Evolutionary conservation across 2,113 vertebrate species (phyloP).

Genomic region (Tyto alba): DNA sequence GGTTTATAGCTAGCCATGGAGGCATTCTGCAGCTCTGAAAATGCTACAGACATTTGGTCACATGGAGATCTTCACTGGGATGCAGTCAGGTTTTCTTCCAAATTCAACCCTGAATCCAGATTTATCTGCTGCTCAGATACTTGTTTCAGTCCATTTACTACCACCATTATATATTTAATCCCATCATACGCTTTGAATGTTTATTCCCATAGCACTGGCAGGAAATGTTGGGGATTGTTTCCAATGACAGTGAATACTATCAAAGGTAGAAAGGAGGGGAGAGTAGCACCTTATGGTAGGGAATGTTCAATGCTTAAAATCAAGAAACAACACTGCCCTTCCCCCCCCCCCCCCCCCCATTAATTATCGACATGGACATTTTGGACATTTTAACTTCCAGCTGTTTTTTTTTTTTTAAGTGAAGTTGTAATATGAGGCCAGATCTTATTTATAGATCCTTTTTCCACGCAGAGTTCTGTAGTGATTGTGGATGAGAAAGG

Average conservation of each 20-base stretch:
- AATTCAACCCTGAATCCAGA: neutral
- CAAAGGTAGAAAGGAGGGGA: neutral
- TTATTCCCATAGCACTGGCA: neutral
- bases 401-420: neutral
- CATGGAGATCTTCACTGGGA: neutral
- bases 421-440: neutral
- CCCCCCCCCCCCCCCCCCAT: neutral
- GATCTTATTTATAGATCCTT: neutral
- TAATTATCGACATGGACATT: neutral
- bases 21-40: neutral
- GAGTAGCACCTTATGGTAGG: neutral
- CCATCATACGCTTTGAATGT: neutral
- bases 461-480: neutral
- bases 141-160: neutral
- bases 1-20: neutral
- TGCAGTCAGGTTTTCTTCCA: neutral
- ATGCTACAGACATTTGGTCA: neutral
- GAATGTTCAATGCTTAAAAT: neutral
- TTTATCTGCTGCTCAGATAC: neutral
- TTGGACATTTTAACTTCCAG: neutral
- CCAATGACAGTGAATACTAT: neutral
- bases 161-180: neutral
- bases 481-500: neutral
- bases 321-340: no score
- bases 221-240: neutral